Percentiles rank a stretch among this genome's conserved stretches.
Conservation (phyloP, 2,113 vertebrate genomes). For the Pterocles burchelli region DNA sequence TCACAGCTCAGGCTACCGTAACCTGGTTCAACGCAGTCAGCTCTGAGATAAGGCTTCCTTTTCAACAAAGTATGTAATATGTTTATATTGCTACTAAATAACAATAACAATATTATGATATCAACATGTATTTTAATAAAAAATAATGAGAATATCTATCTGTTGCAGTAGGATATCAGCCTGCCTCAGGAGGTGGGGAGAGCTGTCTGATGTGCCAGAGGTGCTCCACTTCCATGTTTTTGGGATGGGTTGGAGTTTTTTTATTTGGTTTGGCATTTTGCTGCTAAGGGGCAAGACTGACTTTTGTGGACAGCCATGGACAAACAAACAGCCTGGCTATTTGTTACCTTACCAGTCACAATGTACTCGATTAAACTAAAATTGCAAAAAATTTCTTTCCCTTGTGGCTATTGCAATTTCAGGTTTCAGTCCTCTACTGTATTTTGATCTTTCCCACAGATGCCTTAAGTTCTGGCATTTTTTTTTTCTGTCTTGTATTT, state of each 20-base stretch:
- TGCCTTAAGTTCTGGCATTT: neutral
- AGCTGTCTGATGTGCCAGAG: neutral
- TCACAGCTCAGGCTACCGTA: neutral
- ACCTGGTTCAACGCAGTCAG: rapidly evolving
- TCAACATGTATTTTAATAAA: neutral
- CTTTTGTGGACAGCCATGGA: neutral
- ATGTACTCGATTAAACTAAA: neutral
- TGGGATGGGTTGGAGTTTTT: neutral
- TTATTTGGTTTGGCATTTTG: neutral
- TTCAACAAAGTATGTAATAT: neutral
- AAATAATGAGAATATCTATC: neutral
- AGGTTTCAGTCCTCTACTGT: neutral
- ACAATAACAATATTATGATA: neutral
- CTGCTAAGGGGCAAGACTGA: neutral
- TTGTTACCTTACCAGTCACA: neutral
- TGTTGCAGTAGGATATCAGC: neutral
- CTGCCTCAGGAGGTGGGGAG: neutral
- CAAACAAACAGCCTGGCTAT: neutral
- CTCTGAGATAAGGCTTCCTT: neutral
- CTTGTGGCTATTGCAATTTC: neutral
- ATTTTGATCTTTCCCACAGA: neutral
- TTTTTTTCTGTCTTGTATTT: neutral
- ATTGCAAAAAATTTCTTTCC: neutral
- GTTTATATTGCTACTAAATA: neutral
- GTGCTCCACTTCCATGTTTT: neutral